These are phyloP conservation scores for Pristionchus maxplancki DNA, from an alignment of 2,888 invertebrate genomes.

Conservation along the genomic window DNA sequence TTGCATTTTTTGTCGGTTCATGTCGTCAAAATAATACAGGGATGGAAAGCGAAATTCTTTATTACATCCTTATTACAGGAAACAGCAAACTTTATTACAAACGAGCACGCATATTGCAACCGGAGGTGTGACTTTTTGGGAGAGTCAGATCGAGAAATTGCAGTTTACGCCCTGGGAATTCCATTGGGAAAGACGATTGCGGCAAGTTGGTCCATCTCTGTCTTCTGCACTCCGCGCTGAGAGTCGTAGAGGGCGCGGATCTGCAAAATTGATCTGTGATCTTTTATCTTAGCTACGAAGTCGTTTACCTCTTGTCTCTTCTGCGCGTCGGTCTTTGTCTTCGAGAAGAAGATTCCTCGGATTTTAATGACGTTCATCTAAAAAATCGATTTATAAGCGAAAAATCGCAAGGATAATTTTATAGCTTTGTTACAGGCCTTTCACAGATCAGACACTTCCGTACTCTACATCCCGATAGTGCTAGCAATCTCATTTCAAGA, in stretches of 20 bases:
- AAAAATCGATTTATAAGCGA: too few species aligned
- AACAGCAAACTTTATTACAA: not conserved
- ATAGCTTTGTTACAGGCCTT: too few species aligned
- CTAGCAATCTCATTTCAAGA: too few species aligned
- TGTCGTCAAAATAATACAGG: too few species aligned
- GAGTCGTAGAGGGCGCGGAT: constrained; percentile 19
- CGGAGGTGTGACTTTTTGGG: not conserved
- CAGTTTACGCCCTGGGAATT: not conserved
- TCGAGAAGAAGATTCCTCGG: not conserved
- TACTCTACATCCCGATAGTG: too few species aligned
- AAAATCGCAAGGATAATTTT: too few species aligned
- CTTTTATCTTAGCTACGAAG: not conserved
- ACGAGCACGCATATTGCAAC: constrained; percentile 3
- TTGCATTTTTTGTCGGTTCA: too few species aligned
- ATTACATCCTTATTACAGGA: not conserved
- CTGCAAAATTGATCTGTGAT: constrained; percentile 4
- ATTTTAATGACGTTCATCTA: constrained; percentile 1
- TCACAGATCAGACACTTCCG: too few species aligned
- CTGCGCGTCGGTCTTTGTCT: not conserved
- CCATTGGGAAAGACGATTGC: constrained; percentile 33
- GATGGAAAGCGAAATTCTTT: not conserved
- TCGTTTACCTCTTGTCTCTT: constrained; percentile 24
- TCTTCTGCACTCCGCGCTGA: not conserved
- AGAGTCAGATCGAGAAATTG: not conserved
- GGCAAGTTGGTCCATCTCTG: constrained; percentile 33